A percentile compares a stretch with the other conserved stretches of the same genome.
phyloP scores from a whole-genome alignment of 1,140 invertebrate species.

The Matsumurasca onukii region DNA sequence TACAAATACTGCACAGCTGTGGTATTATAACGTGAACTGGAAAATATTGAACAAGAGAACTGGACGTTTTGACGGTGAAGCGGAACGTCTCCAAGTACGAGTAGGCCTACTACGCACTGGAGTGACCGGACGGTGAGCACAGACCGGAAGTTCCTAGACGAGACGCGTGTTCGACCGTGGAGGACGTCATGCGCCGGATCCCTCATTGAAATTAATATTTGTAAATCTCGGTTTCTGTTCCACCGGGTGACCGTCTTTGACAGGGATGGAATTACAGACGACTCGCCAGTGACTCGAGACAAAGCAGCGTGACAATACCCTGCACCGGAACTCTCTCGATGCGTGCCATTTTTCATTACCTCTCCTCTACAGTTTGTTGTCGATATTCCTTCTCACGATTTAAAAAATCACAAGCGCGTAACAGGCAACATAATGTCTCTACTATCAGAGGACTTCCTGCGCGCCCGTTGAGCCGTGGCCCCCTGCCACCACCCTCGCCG shows the following conservation, averaged over 20 bases:
- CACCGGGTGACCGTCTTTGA: conserved; percentile 25
- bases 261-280: conserved; percentile 22
- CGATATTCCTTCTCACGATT: conserved; percentile 25
- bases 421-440: conserved; percentile 23
- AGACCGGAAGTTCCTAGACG: no score
- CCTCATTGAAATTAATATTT: conserved; percentile 25
- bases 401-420: conserved; percentile 23
- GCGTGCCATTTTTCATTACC: conserved; percentile 25
- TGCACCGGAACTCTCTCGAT: conserved; percentile 17
- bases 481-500: neutral
- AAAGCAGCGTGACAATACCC: neutral
- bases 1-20: no score
- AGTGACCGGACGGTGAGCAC: no score
- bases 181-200: conserved; percentile 13
- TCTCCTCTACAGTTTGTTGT: conserved; percentile 20
- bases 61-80: no score
- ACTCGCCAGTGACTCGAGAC: conserved; percentile 25
- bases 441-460: conserved; percentile 15
- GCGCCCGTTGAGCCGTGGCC: conserved; percentile 18
- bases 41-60: no score
- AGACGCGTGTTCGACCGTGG: conserved; percentile 8
- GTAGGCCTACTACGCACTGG: no score
- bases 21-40: no score
- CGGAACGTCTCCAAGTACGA: no score
- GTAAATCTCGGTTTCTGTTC: conserved; percentile 26